These are phyloP conservation scores for Pantherophis guttatus DNA, from an alignment of 2,113 vertebrate species.

Conservation along the genomic window DNA sequence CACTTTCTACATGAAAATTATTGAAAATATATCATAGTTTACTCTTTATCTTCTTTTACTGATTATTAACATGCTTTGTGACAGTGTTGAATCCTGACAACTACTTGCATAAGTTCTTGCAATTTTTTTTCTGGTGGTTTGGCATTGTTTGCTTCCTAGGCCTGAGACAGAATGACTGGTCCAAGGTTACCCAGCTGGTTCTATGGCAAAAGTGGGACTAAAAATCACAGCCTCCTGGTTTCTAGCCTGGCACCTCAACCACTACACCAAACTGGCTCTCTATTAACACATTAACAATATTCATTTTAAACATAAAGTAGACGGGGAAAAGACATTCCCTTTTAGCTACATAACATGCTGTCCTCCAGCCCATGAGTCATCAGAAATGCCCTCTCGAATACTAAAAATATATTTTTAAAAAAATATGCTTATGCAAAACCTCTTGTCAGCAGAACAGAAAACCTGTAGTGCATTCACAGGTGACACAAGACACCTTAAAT, in stretches of 20 bases:
- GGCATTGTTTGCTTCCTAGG: neutral
- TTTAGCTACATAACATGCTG: neutral
- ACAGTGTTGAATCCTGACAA: neutral
- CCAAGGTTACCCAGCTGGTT: neutral
- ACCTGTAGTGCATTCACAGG: neutral
- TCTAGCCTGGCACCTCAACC: neutral
- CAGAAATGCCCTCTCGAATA: neutral
- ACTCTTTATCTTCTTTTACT: neutral
- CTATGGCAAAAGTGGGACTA: neutral
- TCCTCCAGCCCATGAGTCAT: neutral
- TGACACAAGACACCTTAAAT: neutral
- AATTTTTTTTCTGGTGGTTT: neutral
- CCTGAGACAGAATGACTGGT: neutral
- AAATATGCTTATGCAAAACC: neutral
- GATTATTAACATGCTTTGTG: neutral
- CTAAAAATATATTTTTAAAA: neutral
- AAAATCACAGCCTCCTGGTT: neutral
- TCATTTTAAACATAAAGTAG: neutral
- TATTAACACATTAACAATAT: neutral
- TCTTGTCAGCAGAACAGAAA: neutral
- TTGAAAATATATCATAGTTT: neutral
- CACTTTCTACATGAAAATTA: neutral
- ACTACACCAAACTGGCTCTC: neutral
- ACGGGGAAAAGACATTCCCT: neutral
- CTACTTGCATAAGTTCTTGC: neutral